phyloP scores from a whole-genome alignment of 2,888 invertebrate genomes.

The Andrena fulva region DNA sequence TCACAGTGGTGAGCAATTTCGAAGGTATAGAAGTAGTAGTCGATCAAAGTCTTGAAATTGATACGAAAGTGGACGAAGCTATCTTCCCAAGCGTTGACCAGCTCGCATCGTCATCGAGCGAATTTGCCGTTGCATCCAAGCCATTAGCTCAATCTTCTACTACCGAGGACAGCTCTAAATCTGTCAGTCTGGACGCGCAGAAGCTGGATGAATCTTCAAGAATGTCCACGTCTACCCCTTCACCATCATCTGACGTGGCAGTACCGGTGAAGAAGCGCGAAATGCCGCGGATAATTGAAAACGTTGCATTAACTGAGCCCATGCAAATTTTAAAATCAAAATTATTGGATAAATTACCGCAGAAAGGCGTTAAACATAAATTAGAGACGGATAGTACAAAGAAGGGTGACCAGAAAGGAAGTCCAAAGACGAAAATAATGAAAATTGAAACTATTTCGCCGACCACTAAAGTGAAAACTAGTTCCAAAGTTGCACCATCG shows the following conservation, averaged over 20 bases:
- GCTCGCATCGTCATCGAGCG: conserved; percentile 38
- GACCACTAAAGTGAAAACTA: conserved; percentile 69
- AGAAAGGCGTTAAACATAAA: conserved; percentile 79
- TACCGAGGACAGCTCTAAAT: conserved; percentile 61
- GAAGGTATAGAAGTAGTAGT: conserved; percentile 73
- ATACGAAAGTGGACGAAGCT: conserved; percentile 56
- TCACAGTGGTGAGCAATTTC: conserved; percentile 68
- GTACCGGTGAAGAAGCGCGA: conserved; percentile 83
- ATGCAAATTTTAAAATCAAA: conserved; percentile 82
- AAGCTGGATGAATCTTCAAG: conserved; percentile 73
- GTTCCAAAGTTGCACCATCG: conserved; percentile 60
- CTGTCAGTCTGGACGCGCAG: conserved; percentile 69
- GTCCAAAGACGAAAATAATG: conserved; percentile 77
- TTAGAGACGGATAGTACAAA: conserved; percentile 73
- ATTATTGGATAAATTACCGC: conserved; percentile 76
- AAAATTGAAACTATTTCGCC: conserved; percentile 75
- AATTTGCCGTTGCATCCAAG: conserved; percentile 46
- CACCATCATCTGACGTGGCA: conserved; percentile 71
- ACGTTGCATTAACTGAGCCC: conserved; percentile 81
- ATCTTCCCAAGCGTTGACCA: conserved; percentile 40
- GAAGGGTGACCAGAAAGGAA: conserved; percentile 65
- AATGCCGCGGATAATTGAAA: conserved; percentile 83
- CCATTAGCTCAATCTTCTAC: conserved; percentile 23
- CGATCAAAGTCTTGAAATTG: conserved; percentile 68
- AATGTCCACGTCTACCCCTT: conserved; percentile 65